A percentile compares a stretch with the other conserved stretches of the same genome.
These are phyloP conservation scores for Drosophila sproati DNA, from an alignment of 1,140 invertebrate species.

Conservation along the genomic window DNA sequence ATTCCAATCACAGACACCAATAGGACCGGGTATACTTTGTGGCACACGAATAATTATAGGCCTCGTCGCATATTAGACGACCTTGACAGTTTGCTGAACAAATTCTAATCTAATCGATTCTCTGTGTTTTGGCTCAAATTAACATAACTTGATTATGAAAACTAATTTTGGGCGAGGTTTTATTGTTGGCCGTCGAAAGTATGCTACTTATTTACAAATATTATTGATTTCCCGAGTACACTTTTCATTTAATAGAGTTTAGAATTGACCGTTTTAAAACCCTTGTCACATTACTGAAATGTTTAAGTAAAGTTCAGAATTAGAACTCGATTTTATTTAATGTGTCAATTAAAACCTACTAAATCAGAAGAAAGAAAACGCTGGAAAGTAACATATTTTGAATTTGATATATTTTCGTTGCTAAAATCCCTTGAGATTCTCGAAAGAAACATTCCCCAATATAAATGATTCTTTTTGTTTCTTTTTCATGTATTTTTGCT, in stretches of 20 bases:
- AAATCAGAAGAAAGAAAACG: too few species aligned
- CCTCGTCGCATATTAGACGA: neutral
- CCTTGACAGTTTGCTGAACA: neutral
- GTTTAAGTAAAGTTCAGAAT: too few species aligned
- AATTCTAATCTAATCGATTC: slow-evolving; percentile 22
- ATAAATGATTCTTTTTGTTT: neutral
- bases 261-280: too few species aligned
- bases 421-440: neutral
- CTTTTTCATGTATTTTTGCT: neutral
- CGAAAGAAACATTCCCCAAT: neutral
- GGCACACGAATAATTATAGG: slow-evolving; percentile 12
- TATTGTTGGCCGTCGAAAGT: neutral
- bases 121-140: neutral
- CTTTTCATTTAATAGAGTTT: too few species aligned
- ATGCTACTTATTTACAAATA: neutral
- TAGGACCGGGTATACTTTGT: slow-evolving; percentile 6
- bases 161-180: neutral
- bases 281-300: too few species aligned
- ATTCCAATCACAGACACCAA: neutral
- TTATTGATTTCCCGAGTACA: too few species aligned
- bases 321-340: too few species aligned
- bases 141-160: neutral
- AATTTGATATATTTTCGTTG: too few species aligned
- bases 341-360: too few species aligned
- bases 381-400: too few species aligned